These are phyloP conservation scores for Dilophus febrilis DNA, from an alignment of 2,888 invertebrate species.

Conservation along the genomic window DNA sequence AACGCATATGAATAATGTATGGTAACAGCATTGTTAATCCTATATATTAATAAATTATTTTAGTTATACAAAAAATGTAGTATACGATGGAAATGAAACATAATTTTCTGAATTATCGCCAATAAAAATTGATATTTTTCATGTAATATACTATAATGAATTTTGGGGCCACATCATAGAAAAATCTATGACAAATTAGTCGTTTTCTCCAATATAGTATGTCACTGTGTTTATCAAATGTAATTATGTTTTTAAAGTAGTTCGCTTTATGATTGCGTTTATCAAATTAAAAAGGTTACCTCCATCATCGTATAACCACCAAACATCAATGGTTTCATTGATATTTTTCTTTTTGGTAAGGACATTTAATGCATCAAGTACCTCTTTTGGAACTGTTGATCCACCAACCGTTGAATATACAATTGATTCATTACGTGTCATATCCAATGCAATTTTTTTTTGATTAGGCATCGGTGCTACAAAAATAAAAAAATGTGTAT, in stretches of 20 bases:
- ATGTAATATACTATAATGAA: too few species aligned
- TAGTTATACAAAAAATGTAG: too few species aligned
- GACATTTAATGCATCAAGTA: conserved; percentile 50
- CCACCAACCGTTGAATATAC: conserved; percentile 41
- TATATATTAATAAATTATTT: too few species aligned
- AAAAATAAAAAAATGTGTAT: not conserved
- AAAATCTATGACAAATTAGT: too few species aligned
- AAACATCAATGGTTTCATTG: conserved; percentile 78
- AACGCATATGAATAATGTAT: conserved; percentile 66
- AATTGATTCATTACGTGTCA: conserved; percentile 27
- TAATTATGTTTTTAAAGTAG: too few species aligned
- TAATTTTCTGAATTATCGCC: too few species aligned
- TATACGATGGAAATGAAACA: too few species aligned
- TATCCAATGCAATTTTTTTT: conserved; percentile 22
- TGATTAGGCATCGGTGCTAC: conserved; percentile 21
- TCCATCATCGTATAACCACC: conserved; percentile 94
- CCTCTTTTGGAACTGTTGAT: conserved; percentile 41
- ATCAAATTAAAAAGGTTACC: conserved; percentile 31
- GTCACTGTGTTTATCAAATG: too few species aligned
- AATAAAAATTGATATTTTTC: too few species aligned
- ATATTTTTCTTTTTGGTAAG: conserved; percentile 63
- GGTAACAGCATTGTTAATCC: conserved; percentile 64
- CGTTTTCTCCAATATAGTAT: too few species aligned
- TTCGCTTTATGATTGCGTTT: too few species aligned
- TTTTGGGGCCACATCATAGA: too few species aligned